Evolutionary conservation across 1,140 invertebrate species (phyloP).

Genomic region (Drosophila malerkotliana): DNA sequence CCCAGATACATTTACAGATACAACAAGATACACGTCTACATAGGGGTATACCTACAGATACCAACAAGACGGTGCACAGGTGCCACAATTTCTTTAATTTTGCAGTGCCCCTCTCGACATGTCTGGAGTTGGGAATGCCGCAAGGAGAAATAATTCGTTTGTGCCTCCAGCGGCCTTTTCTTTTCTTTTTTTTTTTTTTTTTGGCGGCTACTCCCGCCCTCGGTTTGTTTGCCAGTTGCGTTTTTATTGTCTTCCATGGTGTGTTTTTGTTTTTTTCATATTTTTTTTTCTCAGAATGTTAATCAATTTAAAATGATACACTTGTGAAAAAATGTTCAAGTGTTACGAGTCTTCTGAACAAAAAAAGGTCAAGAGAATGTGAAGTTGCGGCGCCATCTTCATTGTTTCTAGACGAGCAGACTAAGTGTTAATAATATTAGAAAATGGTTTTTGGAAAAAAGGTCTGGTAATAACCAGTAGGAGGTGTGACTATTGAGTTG

Average conservation of each 20-base stretch:
- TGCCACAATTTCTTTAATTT: conserved; percentile 63
- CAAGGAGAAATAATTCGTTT: conserved; percentile 45
- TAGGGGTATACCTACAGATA: conserved; percentile 1
- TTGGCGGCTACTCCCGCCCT: background rate
- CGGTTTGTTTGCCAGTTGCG: background rate
- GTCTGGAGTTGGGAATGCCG: conserved; percentile 43
- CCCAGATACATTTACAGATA: conserved; percentile 19
- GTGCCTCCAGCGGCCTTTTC: conserved; percentile 11
- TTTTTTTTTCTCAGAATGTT: conserved; percentile 55
- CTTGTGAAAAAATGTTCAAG: conserved; percentile 2
- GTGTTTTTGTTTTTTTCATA: conserved; percentile 37
- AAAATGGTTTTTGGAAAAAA: background rate
- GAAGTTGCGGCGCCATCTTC: background rate
- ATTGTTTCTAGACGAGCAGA: background rate
- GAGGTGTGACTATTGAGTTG: background rate
- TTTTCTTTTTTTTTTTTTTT: conserved; percentile 8
- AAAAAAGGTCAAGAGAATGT: background rate
- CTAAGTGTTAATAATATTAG: background rate
- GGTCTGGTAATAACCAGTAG: background rate
- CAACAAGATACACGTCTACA: background rate
- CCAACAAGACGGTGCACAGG: conserved; percentile 53
- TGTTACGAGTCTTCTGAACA: background rate
- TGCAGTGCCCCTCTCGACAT: conserved; percentile 19
- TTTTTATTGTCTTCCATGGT: conserved; percentile 40
- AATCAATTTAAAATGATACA: conserved; percentile 48